Evolutionary conservation across 2,888 invertebrate genomes (phyloP).

Genomic region (Himalopsyche anomala): DNA sequence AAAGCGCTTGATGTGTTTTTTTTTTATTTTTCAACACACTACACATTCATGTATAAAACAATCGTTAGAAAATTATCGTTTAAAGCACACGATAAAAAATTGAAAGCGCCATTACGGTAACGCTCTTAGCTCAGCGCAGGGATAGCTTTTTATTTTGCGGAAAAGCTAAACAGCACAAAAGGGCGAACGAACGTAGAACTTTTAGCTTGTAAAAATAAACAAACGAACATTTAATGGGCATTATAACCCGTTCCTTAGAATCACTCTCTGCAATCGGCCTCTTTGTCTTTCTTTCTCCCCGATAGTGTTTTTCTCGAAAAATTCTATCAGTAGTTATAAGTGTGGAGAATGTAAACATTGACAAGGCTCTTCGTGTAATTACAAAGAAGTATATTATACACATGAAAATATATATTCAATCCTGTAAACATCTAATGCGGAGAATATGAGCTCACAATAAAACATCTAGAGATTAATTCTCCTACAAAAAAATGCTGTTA

Average conservation of each 20-base stretch:
- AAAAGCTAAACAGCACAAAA: slow-evolving; percentile 36
- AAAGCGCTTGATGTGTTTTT: background rate
- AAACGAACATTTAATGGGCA: slow-evolving; percentile 37
- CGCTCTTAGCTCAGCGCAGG: background rate
- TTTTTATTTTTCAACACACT: background rate
- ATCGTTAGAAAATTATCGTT: slow-evolving; percentile 27
- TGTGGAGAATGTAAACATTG: too few relatives aligned
- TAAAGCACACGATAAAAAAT: slow-evolving; percentile 29
- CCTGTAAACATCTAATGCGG: too few relatives aligned
- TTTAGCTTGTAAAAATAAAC: slow-evolving; percentile 37
- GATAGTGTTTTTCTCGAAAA: background rate
- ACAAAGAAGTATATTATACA: too few relatives aligned
- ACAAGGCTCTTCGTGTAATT: too few relatives aligned
- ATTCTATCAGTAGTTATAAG: too few relatives aligned
- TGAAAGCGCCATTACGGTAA: slow-evolving; percentile 37
- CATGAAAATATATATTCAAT: too few relatives aligned
- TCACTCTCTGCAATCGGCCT: slow-evolving; percentile 21
- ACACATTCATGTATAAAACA: background rate
- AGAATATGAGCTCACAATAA: too few relatives aligned
- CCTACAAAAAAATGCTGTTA: too few relatives aligned
- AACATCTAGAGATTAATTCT: too few relatives aligned
- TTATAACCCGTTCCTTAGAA: slow-evolving; percentile 39
- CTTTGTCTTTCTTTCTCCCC: slow-evolving; percentile 5
- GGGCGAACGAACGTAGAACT: slow-evolving; percentile 7
- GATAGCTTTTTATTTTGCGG: slow-evolving; percentile 28